Base-by-base conservation (phyloP, 2,888 invertebrate genomes). In the Strigamia crassipes region DNA sequence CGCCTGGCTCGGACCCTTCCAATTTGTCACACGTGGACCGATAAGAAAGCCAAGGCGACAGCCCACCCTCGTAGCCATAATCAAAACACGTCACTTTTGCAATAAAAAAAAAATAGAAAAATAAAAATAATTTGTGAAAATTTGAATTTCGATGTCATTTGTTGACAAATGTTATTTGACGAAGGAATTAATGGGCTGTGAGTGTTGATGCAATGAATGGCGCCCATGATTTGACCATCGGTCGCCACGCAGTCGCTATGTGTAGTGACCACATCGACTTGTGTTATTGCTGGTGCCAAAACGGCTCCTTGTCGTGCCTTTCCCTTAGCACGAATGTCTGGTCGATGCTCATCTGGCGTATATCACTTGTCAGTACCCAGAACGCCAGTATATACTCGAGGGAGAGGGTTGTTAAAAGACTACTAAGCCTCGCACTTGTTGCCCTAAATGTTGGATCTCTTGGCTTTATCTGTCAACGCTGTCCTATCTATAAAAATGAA, bases 301-400 rank as follows among this genome's bases (percentile, higher is more conserved):
- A 61, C 10, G 23, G 61, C 61, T 61, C 61, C 61, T 61, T 61
- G 23, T 46, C 46, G 46, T 46, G 46, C 12, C n/a, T 46, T 46
- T 46, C 46, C 46, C 61, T 61, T 23, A 18, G 61, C 21, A 23
- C 61, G 9, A 61, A 61, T 61, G 61, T 61, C 61, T 61, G 61
- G 61, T 23, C 18, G 61, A 8, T 61, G 61, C 23, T 61, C 51
- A 18, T 61, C 61, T 61, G 61, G 61, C 18, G 21, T 23, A 61
- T 61, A 61, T 61, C 61, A 61, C 61, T 23, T 61, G 23, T 23
- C 61, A 61, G 23, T 61, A 61, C 21, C 61, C 61, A 61, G 61
- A 61, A 61, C 15, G 4, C 46, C n/a, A 46, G 46, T 46, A 46
- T 46, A 15, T 46, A 61, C 61, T 23, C 23, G 61, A 61, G 23